A percentile compares a stretch with the other conserved stretches of the same genome.
phyloP scores from a whole-genome alignment of 1,140 invertebrate genomes.

The Drosophila lacteicornis region DNA sequence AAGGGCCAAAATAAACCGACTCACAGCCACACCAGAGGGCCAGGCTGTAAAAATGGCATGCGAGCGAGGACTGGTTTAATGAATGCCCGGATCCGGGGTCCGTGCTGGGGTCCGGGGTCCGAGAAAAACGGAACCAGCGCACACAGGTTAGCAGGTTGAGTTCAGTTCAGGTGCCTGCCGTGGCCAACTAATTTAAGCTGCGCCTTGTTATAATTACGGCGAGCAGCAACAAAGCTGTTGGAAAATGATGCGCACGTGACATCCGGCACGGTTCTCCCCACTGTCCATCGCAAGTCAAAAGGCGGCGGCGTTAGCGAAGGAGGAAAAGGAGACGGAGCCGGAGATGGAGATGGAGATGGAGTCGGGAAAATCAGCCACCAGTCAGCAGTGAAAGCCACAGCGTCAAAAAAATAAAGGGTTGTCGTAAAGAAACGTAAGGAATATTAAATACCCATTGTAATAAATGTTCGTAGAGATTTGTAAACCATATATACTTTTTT shows the following conservation, averaged over 20 bases:
- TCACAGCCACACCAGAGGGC: conserved; percentile 32
- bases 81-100: conserved; percentile 36
- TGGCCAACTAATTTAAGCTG: conserved; percentile 75
- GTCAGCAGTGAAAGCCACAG: conserved; percentile 44
- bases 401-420: conserved; percentile 15
- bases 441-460: not conserved
- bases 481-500: too few relatives aligned
- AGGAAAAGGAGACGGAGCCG: conserved; percentile 12
- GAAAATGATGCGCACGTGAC: conserved; percentile 81
- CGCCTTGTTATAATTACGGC: conserved; percentile 74
- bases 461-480: not conserved
- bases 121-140: conserved; percentile 43
- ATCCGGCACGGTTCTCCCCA: conserved; percentile 49
- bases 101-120: conserved; percentile 8
- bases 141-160: conserved; percentile 44
- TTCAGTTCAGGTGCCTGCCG: conserved; percentile 41
- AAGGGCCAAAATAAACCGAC: conserved; percentile 53
- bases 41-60: conserved; percentile 60
- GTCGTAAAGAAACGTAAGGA: not conserved
- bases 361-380: conserved; percentile 42
- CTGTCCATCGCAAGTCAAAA: conserved; percentile 44
- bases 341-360: conserved; percentile 21
- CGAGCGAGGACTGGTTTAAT: conserved; percentile 49
- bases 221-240: conserved; percentile 65
- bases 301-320: not conserved